Evolutionary conservation across 2,888 invertebrate genomes (phyloP), one percentile per base, ranked within the genome.

Genomic region (Graphium colonna): DNA sequence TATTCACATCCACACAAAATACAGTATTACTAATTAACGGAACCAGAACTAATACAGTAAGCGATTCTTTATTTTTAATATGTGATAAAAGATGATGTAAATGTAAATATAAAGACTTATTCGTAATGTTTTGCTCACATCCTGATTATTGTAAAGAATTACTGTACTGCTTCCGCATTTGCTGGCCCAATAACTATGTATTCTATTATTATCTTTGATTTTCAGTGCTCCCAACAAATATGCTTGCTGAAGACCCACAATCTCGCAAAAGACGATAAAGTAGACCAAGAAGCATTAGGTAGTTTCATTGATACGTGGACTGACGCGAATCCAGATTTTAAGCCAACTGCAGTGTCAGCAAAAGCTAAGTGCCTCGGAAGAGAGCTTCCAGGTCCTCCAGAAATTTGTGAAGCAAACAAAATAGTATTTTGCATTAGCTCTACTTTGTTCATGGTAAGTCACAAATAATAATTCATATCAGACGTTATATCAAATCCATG

Each of bases 191-290:
- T n/a, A n/a, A n/a, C n/a, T n/a, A n/a, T n/a, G n/a, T n/a, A n/a
- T n/a, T n/a, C n/a, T n/a, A n/a, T n/a, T n/a, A n/a, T n/a, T n/a
- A n/a, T n/a, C n/a, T n/a, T n/a, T n/a, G n/a, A n/a, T n/a, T n/a
- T 71, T n/a, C 67, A 83, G 83, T 83, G 83, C 51, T 56, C 71
- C 0, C 79, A 77, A 58, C 72, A 73, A 38, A 44, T 64, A 5
- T 87, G 87, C 60, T 54, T 85, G 21, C 54, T 86, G 55, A 69
- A 71, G 33, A 76, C 69, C 15, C 60, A 75, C 44, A 65, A 73
- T 0, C 65, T 82, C 1, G 50, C 76, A n/a, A 67, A 71, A 38
- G 73, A 68, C 0, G 71, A 73, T 0, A 64, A 65, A 0, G 52
- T 84, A 0, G 71, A 83, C 44, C 64, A 64, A n/a, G 70, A 73